A percentile compares a stretch with the other conserved stretches of the same genome.
phyloP scores from a whole-genome alignment of 2,888 invertebrate species.

The Drosophila maculinotata region DNA sequence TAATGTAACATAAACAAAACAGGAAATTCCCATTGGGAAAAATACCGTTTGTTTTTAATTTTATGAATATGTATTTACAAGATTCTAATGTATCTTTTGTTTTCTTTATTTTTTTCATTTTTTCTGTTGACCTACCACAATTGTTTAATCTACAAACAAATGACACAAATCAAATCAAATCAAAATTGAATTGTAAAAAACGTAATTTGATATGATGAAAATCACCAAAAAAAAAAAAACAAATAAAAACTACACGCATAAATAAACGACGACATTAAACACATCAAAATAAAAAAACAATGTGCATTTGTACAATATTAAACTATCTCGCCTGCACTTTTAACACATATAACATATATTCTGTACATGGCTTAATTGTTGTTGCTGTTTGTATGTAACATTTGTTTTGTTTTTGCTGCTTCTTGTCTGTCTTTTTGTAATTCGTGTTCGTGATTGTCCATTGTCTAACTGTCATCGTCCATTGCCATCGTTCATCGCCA shows the following conservation, averaged over 20 bases:
- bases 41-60: not conserved
- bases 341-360: slow-evolving; percentile 1
- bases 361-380: slow-evolving; percentile 7
- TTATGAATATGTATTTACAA: slow-evolving; percentile 2
- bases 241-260: not conserved
- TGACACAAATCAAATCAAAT: slow-evolving; percentile 1
- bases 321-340: slow-evolving; percentile 6
- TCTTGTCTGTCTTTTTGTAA: slow-evolving; percentile 40
- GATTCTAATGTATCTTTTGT: slow-evolving; percentile 8
- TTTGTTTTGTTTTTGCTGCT: slow-evolving; percentile 60
- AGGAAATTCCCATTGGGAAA: not conserved
- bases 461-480: slow-evolving; percentile 41
- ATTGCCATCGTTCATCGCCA: slow-evolving; percentile 36
- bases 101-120: not conserved
- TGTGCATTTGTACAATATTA: not conserved
- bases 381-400: slow-evolving; percentile 30
- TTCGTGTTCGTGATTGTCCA: slow-evolving; percentile 38
- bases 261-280: not conserved
- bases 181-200: not conserved
- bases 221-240: not conserved
- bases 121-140: too few species aligned
- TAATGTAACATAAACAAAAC: not conserved
- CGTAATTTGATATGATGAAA: not conserved
- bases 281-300: slow-evolving; percentile 2
- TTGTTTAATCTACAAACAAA: slow-evolving; percentile 1